Evolutionary conservation across 2,113 vertebrate genomes (phyloP).

Genomic region (Upupa epops): DNA sequence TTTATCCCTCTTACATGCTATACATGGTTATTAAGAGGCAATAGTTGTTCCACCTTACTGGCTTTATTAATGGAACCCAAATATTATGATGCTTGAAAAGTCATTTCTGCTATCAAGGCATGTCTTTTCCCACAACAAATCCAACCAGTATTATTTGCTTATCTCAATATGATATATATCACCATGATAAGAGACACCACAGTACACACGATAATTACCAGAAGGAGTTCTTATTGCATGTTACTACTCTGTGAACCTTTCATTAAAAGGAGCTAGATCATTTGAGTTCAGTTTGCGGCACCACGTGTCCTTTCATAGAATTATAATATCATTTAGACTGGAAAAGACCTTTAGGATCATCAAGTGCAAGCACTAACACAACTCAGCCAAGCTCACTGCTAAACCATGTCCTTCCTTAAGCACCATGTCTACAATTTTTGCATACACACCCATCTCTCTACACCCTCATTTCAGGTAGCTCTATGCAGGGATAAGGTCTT

Average conservation of each 20-base stretch:
- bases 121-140: not conserved
- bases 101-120: not conserved
- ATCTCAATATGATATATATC: not conserved
- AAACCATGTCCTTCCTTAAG: too few species aligned
- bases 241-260: not conserved
- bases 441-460: too few species aligned
- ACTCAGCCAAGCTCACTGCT: too few species aligned
- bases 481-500: too few species aligned
- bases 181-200: not conserved
- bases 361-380: too few species aligned
- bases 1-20: not conserved
- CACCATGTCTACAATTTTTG: too few species aligned
- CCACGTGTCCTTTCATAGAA: not conserved
- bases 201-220: not conserved
- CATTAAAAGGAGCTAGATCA: not conserved
- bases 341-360: too few species aligned
- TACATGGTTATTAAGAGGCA: not conserved
- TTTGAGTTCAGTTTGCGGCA: not conserved
- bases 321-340: too few species aligned
- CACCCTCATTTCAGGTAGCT: too few species aligned
- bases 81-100: not conserved
- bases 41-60: not conserved
- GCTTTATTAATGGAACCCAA: not conserved
- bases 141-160: not conserved
- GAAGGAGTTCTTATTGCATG: not conserved